phyloP scores from a whole-genome alignment of 2,113 vertebrate genomes.

The Corythoichthys haematopterus region DNA sequence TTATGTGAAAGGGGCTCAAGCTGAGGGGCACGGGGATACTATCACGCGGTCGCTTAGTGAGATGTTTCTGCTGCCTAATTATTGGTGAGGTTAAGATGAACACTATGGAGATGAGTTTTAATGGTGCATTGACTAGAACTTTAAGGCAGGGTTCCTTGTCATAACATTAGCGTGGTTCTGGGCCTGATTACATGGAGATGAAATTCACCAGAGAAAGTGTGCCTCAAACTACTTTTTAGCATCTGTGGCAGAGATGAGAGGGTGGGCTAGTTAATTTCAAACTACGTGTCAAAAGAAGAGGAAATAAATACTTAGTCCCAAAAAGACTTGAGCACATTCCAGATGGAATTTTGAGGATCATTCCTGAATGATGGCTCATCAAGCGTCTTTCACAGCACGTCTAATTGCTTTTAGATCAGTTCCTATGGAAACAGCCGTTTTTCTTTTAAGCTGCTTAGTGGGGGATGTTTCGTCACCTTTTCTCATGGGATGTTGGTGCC shows the following conservation, averaged over 20 bases:
- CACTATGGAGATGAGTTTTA: constrained; percentile 62
- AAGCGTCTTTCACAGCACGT: constrained; percentile 43
- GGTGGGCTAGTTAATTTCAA: constrained; percentile 12
- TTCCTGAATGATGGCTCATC: constrained; percentile 62
- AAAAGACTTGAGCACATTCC: constrained; percentile 11
- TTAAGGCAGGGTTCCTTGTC: constrained; percentile 37
- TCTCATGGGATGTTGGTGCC: constrained; percentile 46
- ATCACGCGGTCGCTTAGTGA: constrained; percentile 37
- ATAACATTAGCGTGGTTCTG: constrained; percentile 17
- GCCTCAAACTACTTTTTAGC: constrained; percentile 18
- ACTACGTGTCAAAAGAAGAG: constrained; percentile 6
- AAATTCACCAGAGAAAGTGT: constrained; percentile 25
- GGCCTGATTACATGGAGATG: constrained; percentile 36
- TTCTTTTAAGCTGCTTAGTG: constrained; percentile 56
- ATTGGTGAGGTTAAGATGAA: constrained; percentile 55
- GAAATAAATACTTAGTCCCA: constrained; percentile 16
- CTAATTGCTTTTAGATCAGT: constrained; percentile 72
- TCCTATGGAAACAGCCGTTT: constrained; percentile 71
- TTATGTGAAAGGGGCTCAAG: no score
- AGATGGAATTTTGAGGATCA: constrained; percentile 61
- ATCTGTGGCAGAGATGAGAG: constrained; percentile 20
- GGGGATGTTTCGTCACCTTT: constrained; percentile 49
- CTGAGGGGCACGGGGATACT: constrained; percentile 3
- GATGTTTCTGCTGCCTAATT: constrained; percentile 33
- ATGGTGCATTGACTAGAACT: constrained; percentile 39